Percentiles rank a stretch among this genome's conserved stretches.
phyloP scores from a whole-genome alignment of 2,113 vertebrate species.

The Rhegmatorhina hoffmannsi region DNA sequence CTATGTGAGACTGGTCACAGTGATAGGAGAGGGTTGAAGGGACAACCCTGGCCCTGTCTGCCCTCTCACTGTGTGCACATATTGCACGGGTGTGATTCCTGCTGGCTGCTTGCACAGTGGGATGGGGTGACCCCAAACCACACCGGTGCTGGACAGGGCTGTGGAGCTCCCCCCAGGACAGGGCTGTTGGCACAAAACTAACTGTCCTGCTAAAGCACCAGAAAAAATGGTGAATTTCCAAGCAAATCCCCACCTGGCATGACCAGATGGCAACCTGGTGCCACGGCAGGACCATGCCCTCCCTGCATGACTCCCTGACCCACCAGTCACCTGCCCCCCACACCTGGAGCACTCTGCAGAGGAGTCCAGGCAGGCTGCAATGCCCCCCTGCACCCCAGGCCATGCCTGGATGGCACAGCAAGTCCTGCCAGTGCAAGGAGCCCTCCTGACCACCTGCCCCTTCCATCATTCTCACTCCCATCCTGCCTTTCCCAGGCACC shows the following conservation, averaged over 20 bases:
- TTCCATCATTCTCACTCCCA: not conserved
- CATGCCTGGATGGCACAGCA: fast-evolving
- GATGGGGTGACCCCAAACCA: not conserved
- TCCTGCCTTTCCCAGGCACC: not conserved
- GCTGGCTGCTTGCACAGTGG: not conserved
- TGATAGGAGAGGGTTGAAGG: fast-evolving
- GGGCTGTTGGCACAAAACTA: not conserved
- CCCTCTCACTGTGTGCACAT: not conserved
- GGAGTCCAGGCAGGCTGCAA: not conserved
- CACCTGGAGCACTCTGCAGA: not conserved
- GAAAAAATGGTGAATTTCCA: not conserved
- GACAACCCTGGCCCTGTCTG: not conserved
- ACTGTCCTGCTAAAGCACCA: not conserved
- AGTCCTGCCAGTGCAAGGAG: not conserved
- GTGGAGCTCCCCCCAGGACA: not conserved
- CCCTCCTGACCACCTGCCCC: not conserved
- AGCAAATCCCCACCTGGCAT: not conserved
- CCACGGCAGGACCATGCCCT: not conserved
- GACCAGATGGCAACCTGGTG: not conserved
- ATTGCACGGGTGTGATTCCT: not conserved
- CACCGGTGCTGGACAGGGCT: not conserved
- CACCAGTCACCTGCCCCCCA: not conserved
- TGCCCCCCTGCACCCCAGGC: not conserved
- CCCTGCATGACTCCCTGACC: not conserved
- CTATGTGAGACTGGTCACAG: not conserved